Base-by-base conservation (phyloP, 92 coral and sea anemone species). In the Phenganax stokvisi region DNA sequence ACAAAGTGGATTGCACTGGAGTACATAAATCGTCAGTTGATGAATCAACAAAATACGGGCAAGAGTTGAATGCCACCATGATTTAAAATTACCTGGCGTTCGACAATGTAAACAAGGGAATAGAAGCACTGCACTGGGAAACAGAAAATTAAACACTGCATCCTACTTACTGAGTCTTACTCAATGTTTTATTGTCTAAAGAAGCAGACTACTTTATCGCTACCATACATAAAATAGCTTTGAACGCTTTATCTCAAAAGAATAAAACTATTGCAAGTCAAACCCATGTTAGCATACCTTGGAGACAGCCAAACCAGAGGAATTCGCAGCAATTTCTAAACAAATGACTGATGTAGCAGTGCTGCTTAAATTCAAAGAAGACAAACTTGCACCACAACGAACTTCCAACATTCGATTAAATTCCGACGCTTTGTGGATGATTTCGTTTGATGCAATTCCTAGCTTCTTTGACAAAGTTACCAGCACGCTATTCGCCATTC, bases 311-410 rank as follows among this genome's bases (percentile, higher is more conserved):
- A 87, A 67, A 57, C 85, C 86, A 77, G 79, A 87, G 55, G 84
- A 77, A 53, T 31, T 80, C 52, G 96, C 96, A 54, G 97, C 96
- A 53, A 93, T 88, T 82, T 93, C 97, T 16, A 93, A 82, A 69
- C 97, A 91, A 44, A 93, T 89, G 10, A 91, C 90, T 3, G 93
- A 86, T 67, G 89, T 91, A 13, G 94, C 88, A 29, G 87, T 74
- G n/a, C 91, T 88, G 71, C 82, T 90, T 70, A 92, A 68, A 20
- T 83, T 76, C 85, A 92, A 57, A 10, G 92, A 85, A 56, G 85
- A 81, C 72, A 85, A 79, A 75, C 86, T 85, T 0, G 81, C 60
- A 44, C 87, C 87, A 70, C 89, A 86, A 16, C 91, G 91, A 67
- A 91, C 91, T 2, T 85, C 87, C 80, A 89, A 56, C 62, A 93